A percentile compares a stretch with the other conserved stretches of the same genome.
Evolutionary conservation across 1,140 invertebrate species (phyloP).

Genomic region (Heliothis virescens): DNA sequence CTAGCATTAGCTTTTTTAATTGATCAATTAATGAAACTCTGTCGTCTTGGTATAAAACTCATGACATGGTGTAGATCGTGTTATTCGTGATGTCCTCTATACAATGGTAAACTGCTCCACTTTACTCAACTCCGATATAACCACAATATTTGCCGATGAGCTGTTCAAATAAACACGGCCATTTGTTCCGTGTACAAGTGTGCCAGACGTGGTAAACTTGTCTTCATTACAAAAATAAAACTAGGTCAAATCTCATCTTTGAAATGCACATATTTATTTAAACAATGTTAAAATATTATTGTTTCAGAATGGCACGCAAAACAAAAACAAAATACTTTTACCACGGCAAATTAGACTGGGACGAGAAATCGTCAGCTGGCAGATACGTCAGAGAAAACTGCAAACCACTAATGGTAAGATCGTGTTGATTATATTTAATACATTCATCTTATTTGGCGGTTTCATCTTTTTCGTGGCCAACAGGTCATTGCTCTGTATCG

Average conservation of each 20-base stretch:
- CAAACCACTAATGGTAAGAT: conserved; percentile 96
- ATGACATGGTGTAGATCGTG: too few species aligned
- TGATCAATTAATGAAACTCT: too few species aligned
- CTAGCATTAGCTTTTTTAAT: too few species aligned
- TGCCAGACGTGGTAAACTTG: conserved; percentile 8
- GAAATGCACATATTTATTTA: conserved; percentile 3
- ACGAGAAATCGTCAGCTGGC: conserved; percentile 97
- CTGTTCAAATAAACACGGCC: conserved; percentile 15
- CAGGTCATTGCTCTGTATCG: too few species aligned
- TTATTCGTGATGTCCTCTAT: conserved; percentile 13
- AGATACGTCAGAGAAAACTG: conserved; percentile 99
- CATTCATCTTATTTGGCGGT: not conserved
- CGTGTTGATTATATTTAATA: not conserved
- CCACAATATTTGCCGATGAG: not conserved
- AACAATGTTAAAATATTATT: conserved; percentile 30
- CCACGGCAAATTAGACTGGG: conserved; percentile 97
- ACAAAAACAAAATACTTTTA: conserved; percentile 99
- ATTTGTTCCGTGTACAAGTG: conserved; percentile 30
- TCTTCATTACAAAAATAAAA: conserved; percentile 8
- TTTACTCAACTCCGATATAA: not conserved
- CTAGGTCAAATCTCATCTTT: conserved; percentile 8
- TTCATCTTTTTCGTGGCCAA: not conserved
- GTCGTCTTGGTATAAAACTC: too few species aligned
- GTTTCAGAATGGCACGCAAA: conserved; percentile 95
- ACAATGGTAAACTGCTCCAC: not conserved